These are phyloP conservation scores for Garrulus glandarius DNA, from an alignment of 2,797 vertebrate genomes.

Conservation along the genomic window DNA sequence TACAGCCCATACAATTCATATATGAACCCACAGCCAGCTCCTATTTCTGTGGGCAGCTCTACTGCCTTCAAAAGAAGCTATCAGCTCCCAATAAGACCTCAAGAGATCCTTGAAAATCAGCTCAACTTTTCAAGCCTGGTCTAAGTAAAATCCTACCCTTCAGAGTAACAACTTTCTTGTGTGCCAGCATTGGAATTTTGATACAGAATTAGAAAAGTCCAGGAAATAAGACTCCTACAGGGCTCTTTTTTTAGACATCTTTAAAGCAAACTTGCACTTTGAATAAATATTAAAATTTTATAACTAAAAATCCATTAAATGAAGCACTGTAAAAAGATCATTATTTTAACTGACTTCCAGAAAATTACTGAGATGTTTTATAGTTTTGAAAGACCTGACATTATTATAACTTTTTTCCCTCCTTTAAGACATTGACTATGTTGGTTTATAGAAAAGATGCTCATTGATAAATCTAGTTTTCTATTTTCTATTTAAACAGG, in stretches of 20 bases:
- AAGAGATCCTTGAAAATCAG: not conserved
- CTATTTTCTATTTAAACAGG: not conserved
- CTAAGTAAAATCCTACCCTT: not conserved
- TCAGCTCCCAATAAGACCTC: not conserved
- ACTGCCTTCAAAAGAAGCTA: not conserved
- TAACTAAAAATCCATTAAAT: not conserved
- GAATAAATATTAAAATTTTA: slow-evolving; percentile 10
- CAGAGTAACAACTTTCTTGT: not conserved
- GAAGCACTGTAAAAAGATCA: not conserved
- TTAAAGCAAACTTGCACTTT: not conserved
- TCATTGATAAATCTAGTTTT: not conserved
- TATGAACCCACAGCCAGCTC: not conserved
- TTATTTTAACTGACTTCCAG: not conserved
- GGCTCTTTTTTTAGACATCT: not conserved
- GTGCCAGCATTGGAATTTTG: not conserved
- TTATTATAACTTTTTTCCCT: not conserved
- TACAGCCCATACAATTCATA: not conserved
- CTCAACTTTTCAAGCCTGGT: not conserved
- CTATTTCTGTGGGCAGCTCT: not conserved
- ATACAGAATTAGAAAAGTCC: slow-evolving; percentile 1
- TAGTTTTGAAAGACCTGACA: not conserved
- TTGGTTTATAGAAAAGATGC: not conserved
- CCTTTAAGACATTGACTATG: not conserved
- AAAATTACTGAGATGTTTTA: not conserved
- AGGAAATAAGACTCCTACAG: not conserved